Conservation (phyloP, 2,888 invertebrate species). For the Eutolmus rufibarbis region DNA sequence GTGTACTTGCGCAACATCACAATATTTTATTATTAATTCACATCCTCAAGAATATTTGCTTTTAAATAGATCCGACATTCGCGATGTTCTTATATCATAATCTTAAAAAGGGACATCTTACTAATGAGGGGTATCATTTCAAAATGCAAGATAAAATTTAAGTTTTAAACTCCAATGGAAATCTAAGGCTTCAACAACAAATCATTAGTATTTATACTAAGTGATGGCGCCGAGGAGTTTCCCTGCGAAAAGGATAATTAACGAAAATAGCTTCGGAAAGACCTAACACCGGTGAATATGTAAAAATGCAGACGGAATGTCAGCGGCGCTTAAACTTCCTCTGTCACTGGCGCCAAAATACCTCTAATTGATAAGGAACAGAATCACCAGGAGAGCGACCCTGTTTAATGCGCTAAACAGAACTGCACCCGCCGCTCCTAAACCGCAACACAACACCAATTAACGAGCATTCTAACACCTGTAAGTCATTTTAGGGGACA, state of each 20-base stretch:
- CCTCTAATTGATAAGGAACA: slow-evolving; percentile 20
- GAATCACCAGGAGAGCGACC: background rate
- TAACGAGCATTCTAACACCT: slow-evolving; percentile 27
- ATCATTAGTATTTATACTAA: background rate
- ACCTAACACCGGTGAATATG: background rate
- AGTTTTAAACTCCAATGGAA: background rate
- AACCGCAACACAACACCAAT: slow-evolving; percentile 10
- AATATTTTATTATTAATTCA: background rate
- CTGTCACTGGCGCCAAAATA: slow-evolving; percentile 20
- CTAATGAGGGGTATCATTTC: background rate
- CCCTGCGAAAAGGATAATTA: background rate
- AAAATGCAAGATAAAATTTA: background rate
- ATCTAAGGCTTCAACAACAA: background rate
- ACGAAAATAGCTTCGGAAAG: background rate
- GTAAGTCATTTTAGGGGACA: slow-evolving; percentile 27
- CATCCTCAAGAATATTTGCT: background rate
- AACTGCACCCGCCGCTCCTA: background rate
- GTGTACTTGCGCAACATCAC: background rate
- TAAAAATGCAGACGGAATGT: slow-evolving; percentile 35
- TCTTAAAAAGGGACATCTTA: background rate
- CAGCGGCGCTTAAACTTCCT: background rate
- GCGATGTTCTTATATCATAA: background rate
- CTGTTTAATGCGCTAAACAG: slow-evolving; percentile 7
- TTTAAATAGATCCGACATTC: background rate
- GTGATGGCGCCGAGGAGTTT: background rate